phyloP scores from a whole-genome alignment of 2,888 invertebrate genomes.

The Halictus ligatus region DNA sequence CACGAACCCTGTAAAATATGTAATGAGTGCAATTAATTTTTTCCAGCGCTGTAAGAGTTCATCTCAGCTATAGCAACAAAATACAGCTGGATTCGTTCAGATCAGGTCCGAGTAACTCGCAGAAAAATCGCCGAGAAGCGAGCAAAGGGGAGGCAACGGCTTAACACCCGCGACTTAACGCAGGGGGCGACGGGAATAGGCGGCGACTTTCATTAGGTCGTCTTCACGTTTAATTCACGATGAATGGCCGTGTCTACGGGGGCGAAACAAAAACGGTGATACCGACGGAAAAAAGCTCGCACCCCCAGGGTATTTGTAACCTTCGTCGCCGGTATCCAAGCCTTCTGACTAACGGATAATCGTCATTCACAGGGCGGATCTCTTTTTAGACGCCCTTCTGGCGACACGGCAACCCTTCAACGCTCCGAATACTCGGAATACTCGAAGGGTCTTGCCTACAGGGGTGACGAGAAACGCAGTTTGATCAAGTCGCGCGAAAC shows the following conservation, averaged over 20 bases:
- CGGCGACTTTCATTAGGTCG: conserved; percentile 72
- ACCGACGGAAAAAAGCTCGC: conserved; percentile 34
- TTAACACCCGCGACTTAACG: not conserved
- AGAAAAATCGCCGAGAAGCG: conserved; percentile 18
- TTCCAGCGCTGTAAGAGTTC: too few species aligned
- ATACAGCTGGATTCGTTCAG: too few species aligned
- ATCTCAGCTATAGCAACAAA: too few species aligned
- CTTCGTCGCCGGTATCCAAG: conserved; percentile 43
- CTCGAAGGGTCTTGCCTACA: conserved; percentile 20
- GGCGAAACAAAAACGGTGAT: conserved; percentile 49
- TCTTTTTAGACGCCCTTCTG: conserved; percentile 43
- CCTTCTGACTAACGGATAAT: conserved; percentile 64
- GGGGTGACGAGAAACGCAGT: conserved; percentile 34
- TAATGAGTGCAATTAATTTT: too few species aligned
- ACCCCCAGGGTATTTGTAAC: conserved; percentile 62
- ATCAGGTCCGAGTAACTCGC: not conserved
- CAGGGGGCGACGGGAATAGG: conserved; percentile 46
- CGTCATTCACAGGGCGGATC: conserved; percentile 58
- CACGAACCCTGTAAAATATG: too few species aligned
- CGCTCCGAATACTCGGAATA: conserved; percentile 40
- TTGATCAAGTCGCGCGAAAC: too few species aligned
- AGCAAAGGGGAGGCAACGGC: too few species aligned
- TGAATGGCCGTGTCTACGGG: conserved; percentile 64
- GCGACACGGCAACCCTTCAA: conserved; percentile 31
- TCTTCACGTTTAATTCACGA: conserved; percentile 76